Conservation (phyloP, 2,888 invertebrate species). For the Argynnis bischoffii region DNA sequence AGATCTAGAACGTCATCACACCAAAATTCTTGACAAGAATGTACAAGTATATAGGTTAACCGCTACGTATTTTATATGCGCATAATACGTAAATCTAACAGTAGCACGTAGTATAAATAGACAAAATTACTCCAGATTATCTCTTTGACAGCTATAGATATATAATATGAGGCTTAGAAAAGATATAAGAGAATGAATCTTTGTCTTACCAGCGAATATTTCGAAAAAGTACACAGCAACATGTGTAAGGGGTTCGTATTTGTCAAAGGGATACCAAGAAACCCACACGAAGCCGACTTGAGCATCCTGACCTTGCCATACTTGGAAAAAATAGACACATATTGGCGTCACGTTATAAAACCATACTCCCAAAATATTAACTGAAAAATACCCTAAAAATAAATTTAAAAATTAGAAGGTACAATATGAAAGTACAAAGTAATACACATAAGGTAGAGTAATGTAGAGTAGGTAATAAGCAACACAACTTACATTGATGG, state of each 20-base stretch:
- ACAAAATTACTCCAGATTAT: background rate
- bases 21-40: background rate
- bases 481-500: slow-evolving; percentile 58
- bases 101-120: background rate
- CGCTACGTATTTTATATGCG: background rate
- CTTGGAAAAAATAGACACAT: slow-evolving; percentile 55
- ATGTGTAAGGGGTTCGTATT: slow-evolving; percentile 61
- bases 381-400: slow-evolving; percentile 62
- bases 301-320: slow-evolving; percentile 52
- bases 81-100: background rate
- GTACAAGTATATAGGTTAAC: background rate
- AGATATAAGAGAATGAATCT: too few species aligned
- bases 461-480: background rate
- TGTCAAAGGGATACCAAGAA: slow-evolving; percentile 77
- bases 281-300: slow-evolving; percentile 68
- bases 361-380: slow-evolving; percentile 66
- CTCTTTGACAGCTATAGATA: too few species aligned
- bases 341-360: slow-evolving; percentile 73
- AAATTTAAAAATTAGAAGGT: background rate
- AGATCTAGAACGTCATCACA: background rate
- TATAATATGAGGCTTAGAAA: too few species aligned
- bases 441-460: background rate
- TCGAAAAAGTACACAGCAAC: slow-evolving; percentile 69
- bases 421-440: background rate
- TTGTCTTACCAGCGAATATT: slow-evolving; percentile 62